Evolutionary conservation across 2,888 invertebrate species (phyloP).

Genomic region (Rugalucina vietnamica): DNA sequence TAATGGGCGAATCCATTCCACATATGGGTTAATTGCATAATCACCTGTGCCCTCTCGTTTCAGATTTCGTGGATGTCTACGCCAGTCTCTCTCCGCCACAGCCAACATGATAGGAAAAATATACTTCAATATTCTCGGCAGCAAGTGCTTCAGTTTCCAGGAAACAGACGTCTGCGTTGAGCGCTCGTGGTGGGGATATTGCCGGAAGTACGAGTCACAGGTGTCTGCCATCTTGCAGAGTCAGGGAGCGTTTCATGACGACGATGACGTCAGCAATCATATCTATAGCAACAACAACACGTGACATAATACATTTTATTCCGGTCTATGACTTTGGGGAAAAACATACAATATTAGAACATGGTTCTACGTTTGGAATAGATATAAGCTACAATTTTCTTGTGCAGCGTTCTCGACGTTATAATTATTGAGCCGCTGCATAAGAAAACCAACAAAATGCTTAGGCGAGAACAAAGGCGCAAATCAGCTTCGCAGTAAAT

Average conservation of each 20-base stretch:
- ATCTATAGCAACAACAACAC: neutral
- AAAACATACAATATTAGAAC: neutral
- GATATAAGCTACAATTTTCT: neutral
- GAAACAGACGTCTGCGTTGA: conserved; percentile 91
- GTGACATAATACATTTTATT: neutral
- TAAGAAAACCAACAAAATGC: neutral
- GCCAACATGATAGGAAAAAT: conserved; percentile 91
- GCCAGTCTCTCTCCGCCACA: conserved; percentile 91
- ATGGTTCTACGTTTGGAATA: neutral
- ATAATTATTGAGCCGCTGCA: neutral
- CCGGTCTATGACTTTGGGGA: neutral
- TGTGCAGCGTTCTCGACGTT: neutral
- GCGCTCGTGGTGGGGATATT: conserved; percentile 93
- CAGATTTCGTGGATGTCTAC: conserved; percentile 96
- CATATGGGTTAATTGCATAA: too few species aligned
- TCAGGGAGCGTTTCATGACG: conserved; percentile 52
- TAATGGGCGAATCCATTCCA: too few species aligned
- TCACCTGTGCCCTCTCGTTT: conserved; percentile 77
- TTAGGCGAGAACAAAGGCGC: neutral
- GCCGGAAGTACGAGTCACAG: conserved; percentile 84
- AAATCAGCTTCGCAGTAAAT: too few species aligned
- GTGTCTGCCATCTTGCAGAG: conserved; percentile 66
- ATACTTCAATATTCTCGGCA: conserved; percentile 98
- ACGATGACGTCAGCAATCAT: neutral
- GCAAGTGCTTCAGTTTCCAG: conserved; percentile 95